Conservation (phyloP, 2,797 vertebrate genomes). For the Neosilurus hyrtlii region DNA sequence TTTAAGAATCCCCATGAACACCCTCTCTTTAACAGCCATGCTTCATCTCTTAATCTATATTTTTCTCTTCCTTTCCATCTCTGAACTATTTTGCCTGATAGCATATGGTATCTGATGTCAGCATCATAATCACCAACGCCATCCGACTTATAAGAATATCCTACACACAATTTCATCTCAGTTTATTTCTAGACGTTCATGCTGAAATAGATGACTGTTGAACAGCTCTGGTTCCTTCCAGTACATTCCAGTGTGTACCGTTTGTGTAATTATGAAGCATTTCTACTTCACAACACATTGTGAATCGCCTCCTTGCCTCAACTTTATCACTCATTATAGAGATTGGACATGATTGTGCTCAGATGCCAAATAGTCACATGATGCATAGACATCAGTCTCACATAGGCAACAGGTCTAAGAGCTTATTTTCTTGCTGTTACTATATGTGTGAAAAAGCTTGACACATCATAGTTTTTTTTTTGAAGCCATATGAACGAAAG, state of each 20-base stretch:
- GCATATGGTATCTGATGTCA: not conserved
- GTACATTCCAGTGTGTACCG: not conserved
- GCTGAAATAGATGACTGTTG: constrained; percentile 1
- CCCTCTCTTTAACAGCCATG: no score
- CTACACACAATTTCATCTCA: not conserved
- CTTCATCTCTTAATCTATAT: not conserved
- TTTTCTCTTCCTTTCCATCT: not conserved
- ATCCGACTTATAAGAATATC: not conserved
- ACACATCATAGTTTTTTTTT: not conserved
- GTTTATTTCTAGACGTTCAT: not conserved
- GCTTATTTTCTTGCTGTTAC: constrained; percentile 9
- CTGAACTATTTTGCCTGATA: not conserved
- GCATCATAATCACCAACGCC: constrained; percentile 18
- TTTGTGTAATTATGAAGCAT: not conserved
- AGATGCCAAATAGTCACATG: constrained; percentile 49
- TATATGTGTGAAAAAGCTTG: constrained; percentile 8
- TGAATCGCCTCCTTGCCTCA: constrained; percentile 37
- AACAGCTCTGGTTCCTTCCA: not conserved
- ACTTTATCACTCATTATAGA: constrained; percentile 52
- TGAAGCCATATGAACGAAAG: not conserved
- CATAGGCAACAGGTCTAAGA: constrained; percentile 40
- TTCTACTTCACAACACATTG: constrained; percentile 31
- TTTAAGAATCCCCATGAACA: not conserved
- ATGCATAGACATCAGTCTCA: constrained; percentile 34
- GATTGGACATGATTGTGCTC: constrained; percentile 47